Base-by-base conservation (phyloP, 2,888 invertebrate species). In the Euphydryas editha region DNA sequence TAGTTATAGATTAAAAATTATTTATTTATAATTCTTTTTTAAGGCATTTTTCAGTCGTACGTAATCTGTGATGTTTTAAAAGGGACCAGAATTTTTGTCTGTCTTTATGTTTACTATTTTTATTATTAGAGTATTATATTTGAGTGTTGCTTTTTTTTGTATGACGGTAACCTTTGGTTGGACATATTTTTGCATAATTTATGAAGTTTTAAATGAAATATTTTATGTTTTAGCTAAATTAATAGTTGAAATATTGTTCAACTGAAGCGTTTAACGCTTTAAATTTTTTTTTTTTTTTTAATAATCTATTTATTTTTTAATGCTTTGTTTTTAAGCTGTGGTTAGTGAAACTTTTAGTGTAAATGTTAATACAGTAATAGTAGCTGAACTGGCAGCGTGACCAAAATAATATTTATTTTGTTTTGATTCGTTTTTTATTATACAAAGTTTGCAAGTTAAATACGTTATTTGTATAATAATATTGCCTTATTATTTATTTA, bases 51-150 rank as follows among this genome's bases (percentile, higher is more conserved):
- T 30, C 37, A 63, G 54, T 46, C 42, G 54, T 54, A 49, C 30
- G 5, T 46, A 60, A 51, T 64, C 67, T 70, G 67, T 70, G 70
- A 70, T 70, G 63, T 69, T 47, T 47, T 58, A 60, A 59, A 13
- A 42, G 39, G 55, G 61, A 24, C 18, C 62, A 57, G 66, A 63
- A n/a, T 46, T 65, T 60, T 57, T 58, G 60, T 60, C 49, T 63
- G 65, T 66, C 24, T 56, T 39, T 65, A 44, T 58, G 51, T 68
- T 49, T 65, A 58, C 61, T 44, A 44, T 37, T 20, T 39, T 20
- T 11, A 30, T 30, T 30, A 30, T 49, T 63, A 54, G 49, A 18
- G 10, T 42, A 51, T 57, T 47, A 58, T 47, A 51, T 18, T 13
- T 57, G 47, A 42, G 54, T 11, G n/a, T n/a, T 11, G 56, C 47